Evolutionary conservation across 2,113 vertebrate species (phyloP), one percentile per base, ranked within the genome.

Genomic region (Diphyllodes magnificus): DNA sequence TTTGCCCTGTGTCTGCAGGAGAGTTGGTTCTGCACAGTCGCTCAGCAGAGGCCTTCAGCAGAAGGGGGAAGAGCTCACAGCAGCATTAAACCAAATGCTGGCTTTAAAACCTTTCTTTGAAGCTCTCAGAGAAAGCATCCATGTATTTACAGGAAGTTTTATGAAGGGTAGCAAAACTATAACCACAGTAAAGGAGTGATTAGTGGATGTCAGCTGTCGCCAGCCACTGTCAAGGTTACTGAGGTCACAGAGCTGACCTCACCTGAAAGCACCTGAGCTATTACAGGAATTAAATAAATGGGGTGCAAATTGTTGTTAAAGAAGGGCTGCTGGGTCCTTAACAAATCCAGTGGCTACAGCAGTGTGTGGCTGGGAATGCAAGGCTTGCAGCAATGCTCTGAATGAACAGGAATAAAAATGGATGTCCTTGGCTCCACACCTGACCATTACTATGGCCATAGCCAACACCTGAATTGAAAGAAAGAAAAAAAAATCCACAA

Each of bases 1-100:
- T n/a, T 23, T 40, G n/a, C n/a, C 15, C 7, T 56, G 19, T 50
- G 44, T 3, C 66, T 68, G 65, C 31, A 69, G 60, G 13, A 73
- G 39, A 37, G 35, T 3, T 37, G 42, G 24, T 4, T 80, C 50
- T 60, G 22, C 61, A 37, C 5, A 18, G 33, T 42, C 23, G 37
- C 57, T 27, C 28, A 45, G 21, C 57, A 39, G 15, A 47, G 25
- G 11, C 27, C 13, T 33, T 49, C 47, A 76, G 37, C 59, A 30
- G 0, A 0, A 39, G 4, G 5, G 30, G 13, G 8, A 53, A 64
- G 28, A 82, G n/a, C 44, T 78, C 60, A 64, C 28, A 35, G 54
- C 33, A 22, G 20, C 8, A 64, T 10, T 39, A 71, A 51, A 47
- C 21, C 37, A 61, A 60, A 44, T 31, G 17, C 27, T 85, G 16